phyloP scores from a whole-genome alignment of 2,797 vertebrate species.

The Neomorphus geoffroyi region DNA sequence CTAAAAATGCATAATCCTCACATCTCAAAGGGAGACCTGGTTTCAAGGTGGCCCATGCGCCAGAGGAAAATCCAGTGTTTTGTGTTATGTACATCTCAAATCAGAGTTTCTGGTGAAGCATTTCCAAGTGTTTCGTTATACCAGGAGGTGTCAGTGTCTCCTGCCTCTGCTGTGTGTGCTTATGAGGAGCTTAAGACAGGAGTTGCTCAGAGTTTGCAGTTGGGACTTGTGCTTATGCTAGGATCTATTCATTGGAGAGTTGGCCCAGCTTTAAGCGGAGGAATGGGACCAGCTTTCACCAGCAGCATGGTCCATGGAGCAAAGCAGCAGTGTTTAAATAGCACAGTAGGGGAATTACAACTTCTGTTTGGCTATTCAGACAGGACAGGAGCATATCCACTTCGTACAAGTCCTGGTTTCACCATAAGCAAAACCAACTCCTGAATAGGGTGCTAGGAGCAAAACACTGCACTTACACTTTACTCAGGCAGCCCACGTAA shows the following conservation, averaged over 20 bases:
- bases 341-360: background rate
- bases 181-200: accelerated
- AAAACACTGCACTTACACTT: background rate
- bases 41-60: background rate
- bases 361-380: background rate
- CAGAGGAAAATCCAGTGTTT: background rate
- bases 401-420: background rate
- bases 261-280: background rate
- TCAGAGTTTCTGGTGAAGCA: background rate
- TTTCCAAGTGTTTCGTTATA: background rate
- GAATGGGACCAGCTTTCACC: background rate
- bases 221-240: background rate
- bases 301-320: background rate
- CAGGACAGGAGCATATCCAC: background rate
- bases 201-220: background rate
- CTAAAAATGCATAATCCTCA: background rate
- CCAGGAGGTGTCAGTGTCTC: constrained; percentile 39
- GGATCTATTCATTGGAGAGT: background rate
- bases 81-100: accelerated
- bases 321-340: background rate
- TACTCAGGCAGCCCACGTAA: background rate
- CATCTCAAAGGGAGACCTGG: background rate
- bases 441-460: background rate
- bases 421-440: background rate
- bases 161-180: background rate